Base-by-base conservation (phyloP, 2,113 vertebrate species). In the Amphiprion percula region DNA sequence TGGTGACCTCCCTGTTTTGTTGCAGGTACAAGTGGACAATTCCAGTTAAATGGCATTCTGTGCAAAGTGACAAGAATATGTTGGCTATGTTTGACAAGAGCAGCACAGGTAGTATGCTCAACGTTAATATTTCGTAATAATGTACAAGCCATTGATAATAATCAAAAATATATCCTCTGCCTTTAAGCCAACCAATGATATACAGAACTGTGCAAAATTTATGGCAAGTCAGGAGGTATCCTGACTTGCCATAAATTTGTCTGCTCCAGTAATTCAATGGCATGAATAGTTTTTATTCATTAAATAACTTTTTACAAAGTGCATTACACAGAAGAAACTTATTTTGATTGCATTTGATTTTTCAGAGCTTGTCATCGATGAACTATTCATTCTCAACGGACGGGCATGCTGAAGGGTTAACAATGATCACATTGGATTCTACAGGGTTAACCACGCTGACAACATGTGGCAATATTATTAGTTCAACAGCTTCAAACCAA, bases 1-100 rank as follows among this genome's bases (percentile, higher is more conserved):
- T 37, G 8, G 33, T 37, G 33, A 37, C 6, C 33, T 37, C 33
- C 33, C 5, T n/a, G 2, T 21, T 16, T 10, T 75, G 7, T 85
- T 93, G 68, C 92, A 99, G 98, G 24, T 99, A 99, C 90, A 96
- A 83, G 62, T 99, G 98, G 98, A 98, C 95, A 52, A 96, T 99
- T 87, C 97, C 98, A 75, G 87, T 99, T 70, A 96, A 93, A 90
- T 97, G 93, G 94, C 77, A 66, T 15, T 59, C 87, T 72, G 14
- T 91, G 2, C 30, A 37, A 26, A 95, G 73, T n/a, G 26, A 56
- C 0, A 85, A 46, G 16, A 75, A 46, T 11, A 39, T 0, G 0
- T 69, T 64, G 26, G 1, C 0, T 12, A 26, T 97, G 50, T 98
- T 97, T 91, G 70, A 96, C 4, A 88, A 76, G 68, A 91, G 69